A percentile compares a stretch with the other conserved stretches of the same genome.
Conservation (phyloP, 2,888 invertebrate species). For the Eupithecia exiguata region DNA sequence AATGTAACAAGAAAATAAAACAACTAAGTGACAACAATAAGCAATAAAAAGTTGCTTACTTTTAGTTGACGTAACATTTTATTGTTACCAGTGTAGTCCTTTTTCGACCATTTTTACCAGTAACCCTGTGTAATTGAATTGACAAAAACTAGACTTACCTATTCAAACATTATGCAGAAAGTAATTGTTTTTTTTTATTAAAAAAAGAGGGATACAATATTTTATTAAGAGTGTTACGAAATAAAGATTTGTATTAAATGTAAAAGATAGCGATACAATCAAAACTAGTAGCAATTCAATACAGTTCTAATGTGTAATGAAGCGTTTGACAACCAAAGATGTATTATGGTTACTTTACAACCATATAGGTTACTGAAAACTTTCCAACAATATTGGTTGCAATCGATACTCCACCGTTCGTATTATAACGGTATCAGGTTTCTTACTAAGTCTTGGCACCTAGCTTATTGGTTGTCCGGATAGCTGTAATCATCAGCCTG, state of each 20-base stretch:
- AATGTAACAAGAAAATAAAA: neutral
- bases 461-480: neutral
- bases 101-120: neutral
- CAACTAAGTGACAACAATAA: neutral
- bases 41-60: neutral
- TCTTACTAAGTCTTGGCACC: neutral
- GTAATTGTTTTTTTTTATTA: neutral
- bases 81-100: neutral
- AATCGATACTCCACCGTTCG: conserved; percentile 17
- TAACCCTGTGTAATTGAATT: neutral
- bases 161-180: neutral
- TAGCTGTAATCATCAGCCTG: neutral
- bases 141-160: neutral
- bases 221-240: neutral
- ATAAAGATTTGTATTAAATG: neutral
- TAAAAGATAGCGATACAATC: neutral
- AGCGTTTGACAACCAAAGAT: neutral
- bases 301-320: conserved; percentile 2
- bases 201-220: neutral
- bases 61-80: neutral
- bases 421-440: conserved; percentile 10
- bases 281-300: neutral
- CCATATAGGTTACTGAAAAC: conserved; percentile 8
- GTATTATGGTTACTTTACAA: neutral
- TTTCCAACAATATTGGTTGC: conserved; percentile 16